phyloP scores from a whole-genome alignment of 2,888 invertebrate species.

The Cheilosia impressa region DNA sequence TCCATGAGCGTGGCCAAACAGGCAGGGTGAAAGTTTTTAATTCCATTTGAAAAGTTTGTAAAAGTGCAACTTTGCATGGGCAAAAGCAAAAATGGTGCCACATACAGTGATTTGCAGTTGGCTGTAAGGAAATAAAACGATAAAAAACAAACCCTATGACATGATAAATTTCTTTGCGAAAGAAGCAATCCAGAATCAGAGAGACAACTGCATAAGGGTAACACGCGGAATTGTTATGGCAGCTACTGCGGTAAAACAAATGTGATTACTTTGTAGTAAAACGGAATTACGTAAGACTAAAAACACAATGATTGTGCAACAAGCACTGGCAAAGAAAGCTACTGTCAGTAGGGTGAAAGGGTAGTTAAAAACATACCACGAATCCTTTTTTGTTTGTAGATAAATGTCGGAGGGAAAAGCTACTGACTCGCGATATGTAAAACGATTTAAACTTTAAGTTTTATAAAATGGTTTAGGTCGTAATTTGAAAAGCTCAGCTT shows the following conservation, averaged over 20 bases:
- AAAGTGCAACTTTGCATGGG: slow-evolving; percentile 21
- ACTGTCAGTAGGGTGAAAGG: no score
- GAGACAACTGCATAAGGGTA: not conserved
- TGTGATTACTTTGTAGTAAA: no score
- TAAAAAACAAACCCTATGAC: not conserved
- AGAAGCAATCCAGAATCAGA: not conserved
- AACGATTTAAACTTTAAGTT: no score
- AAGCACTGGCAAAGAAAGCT: no score
- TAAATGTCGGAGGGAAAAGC: no score
- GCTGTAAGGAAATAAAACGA: not conserved
- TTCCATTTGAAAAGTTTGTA: slow-evolving; percentile 17
- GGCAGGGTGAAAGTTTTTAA: slow-evolving; percentile 12
- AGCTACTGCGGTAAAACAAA: not conserved
- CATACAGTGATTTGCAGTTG: slow-evolving; percentile 1
- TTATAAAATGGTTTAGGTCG: no score
- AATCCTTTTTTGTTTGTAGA: no score
- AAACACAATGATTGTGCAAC: no score
- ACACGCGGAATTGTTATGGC: not conserved
- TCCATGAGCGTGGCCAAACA: not conserved
- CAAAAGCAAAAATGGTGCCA: slow-evolving; percentile 8
- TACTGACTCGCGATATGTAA: no score
- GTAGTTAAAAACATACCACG: no score
- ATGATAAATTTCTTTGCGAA: slow-evolving; percentile 3
- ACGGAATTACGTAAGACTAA: no score
- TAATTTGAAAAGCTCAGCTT: no score